These are phyloP conservation scores for Chrysodeixis includens DNA, from an alignment of 2,888 invertebrate genomes.

Conservation along the genomic window DNA sequence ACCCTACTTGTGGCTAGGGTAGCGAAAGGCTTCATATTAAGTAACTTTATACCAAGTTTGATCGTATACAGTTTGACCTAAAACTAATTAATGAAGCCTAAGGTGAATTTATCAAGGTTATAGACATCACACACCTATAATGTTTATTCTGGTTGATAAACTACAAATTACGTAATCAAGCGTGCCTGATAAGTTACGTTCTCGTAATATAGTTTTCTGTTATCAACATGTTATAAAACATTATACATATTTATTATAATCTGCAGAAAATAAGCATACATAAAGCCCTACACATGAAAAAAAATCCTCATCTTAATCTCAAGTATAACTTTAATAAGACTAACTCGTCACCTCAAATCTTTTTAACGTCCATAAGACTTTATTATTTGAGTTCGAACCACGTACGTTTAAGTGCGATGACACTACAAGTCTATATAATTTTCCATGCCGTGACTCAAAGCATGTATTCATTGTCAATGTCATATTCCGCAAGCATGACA, in stretches of 20 bases:
- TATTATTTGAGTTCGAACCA: not conserved
- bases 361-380: not conserved
- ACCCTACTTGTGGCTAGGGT: no score
- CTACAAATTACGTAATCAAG: not conserved
- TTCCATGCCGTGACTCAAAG: not conserved
- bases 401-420: slow-evolving; percentile 3
- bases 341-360: no score
- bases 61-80: not conserved
- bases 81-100: not conserved
- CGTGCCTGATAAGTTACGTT: not conserved
- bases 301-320: no score
- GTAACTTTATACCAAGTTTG: not conserved
- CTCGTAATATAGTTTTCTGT: not conserved
- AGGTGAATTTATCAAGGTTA: not conserved
- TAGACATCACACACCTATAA: not conserved
- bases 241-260: no score
- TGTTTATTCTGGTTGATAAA: slow-evolving; percentile 1
- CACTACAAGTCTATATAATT: not conserved
- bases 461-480: slow-evolving; percentile 3
- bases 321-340: no score
- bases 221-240: not conserved
- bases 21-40: no score
- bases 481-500: slow-evolving; percentile 3
- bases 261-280: no score
- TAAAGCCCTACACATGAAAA: no score